Evolutionary conservation across 2,797 vertebrate species (phyloP), one percentile per base, ranked within the genome.

Genomic region (Pangasius macronema): DNA sequence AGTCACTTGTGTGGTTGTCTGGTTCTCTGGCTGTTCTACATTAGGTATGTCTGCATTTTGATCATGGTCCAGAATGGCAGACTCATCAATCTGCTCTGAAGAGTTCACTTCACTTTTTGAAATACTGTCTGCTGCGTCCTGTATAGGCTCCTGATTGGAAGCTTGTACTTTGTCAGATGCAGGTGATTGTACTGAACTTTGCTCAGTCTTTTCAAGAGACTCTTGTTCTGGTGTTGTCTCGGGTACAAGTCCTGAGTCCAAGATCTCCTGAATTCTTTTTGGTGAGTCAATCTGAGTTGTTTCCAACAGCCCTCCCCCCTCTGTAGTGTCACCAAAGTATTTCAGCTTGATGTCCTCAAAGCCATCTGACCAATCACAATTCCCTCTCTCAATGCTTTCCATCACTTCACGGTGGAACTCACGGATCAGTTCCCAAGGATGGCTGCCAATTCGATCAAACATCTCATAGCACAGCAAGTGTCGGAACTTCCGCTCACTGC

Each of bases 381-480:
- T 95, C 8, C 98, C 98, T 0, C 90, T 94, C 93, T 99, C 97
- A 1, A 99, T 94, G 86, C 95, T 96, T 92, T 96, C 96, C 91
- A 99, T 96, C n/a, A 97, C 97, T 0, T 95, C 96, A 18, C 95
- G 96, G 94, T 99, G 97, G 94, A 99, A 99, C 76, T 91, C 91
- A 30, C 98, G 96, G 91, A 99, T 98, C 5, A 90, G 93, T 90
- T 96, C 97, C 99, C 99, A 99, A 11, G 96, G 96, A 91, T 97
- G 96, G 91, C 96, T 97, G 39, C 98, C 97, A 68, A 99, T 94
- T 20, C 96, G 96, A 93, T 99, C 98, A 5, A 99, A 99, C 97
- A 99, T 99, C 94, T 99, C 98, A 0, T 98, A 99, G 94, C 98
- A 99, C 84, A 99, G 94, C 77, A 99, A 95, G 93, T 99, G 98